Percentiles rank a stretch among this genome's conserved stretches.
phyloP scores from a whole-genome alignment of 2,888 invertebrate species.

The Drosophila gaucha region DNA sequence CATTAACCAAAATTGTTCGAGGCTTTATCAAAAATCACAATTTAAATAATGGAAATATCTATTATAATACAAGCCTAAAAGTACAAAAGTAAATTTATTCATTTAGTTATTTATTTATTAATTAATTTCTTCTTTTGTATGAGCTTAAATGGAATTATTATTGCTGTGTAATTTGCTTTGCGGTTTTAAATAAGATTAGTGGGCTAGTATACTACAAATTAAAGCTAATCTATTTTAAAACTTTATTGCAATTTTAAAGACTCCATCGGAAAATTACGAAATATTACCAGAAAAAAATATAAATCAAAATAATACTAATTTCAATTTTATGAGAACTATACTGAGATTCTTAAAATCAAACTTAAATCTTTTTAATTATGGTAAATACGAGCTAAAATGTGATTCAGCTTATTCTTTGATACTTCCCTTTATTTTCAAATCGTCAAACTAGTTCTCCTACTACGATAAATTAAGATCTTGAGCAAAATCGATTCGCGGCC shows the following conservation, averaged over 20 bases:
- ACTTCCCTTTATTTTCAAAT: no score
- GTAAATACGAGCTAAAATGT: no score
- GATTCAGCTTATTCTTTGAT: no score
- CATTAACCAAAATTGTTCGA: not conserved
- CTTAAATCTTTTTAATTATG: no score
- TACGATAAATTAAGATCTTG: no score
- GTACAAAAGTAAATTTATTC: not conserved
- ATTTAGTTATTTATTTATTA: not conserved
- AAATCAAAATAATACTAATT: not conserved
- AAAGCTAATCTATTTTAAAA: not conserved
- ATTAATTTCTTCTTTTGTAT: not conserved
- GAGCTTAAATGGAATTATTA: not conserved
- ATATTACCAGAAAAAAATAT: not conserved
- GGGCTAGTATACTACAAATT: not conserved
- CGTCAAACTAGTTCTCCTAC: no score
- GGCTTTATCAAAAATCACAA: not conserved
- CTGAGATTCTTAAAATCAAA: no score
- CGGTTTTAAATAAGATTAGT: not conserved
- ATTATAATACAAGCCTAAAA: not conserved
- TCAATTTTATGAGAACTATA: no score
- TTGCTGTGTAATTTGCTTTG: not conserved
- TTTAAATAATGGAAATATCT: not conserved
- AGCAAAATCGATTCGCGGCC: not conserved
- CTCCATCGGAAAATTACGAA: rapidly evolving
- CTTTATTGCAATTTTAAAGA: not conserved